phyloP scores from a whole-genome alignment of 1,140 invertebrate genomes.

The Portunus trituberculatus region DNA sequence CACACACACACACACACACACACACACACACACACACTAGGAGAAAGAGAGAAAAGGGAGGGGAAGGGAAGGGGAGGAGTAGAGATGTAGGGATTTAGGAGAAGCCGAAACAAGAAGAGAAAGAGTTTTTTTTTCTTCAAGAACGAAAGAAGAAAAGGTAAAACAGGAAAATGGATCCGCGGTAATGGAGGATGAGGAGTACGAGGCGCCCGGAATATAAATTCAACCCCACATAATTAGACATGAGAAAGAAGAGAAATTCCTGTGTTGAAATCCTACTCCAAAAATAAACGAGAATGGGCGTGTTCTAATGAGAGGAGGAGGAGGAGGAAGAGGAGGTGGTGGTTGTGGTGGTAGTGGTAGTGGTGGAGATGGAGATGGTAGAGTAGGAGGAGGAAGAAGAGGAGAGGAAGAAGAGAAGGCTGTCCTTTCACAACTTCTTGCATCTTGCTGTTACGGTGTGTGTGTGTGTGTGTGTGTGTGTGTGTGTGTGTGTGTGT shows the following conservation, averaged over 20 bases:
- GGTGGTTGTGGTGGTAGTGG: neutral
- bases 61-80: neutral
- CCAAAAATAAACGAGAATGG: constrained; percentile 35
- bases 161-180: constrained; percentile 11
- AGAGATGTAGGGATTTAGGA: neutral
- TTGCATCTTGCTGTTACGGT: no score
- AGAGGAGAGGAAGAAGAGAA: neutral
- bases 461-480: no score
- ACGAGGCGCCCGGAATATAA: neutral
- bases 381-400: neutral
- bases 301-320: constrained; percentile 48
- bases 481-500: no score
- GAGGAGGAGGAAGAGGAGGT: neutral
- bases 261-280: constrained; percentile 46
- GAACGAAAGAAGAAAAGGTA: neutral
- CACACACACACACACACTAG: constrained; percentile 34
- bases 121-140: neutral
- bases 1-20: constrained; percentile 47
- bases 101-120: neutral
- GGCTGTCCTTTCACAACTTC: neutral
- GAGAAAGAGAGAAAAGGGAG: neutral
- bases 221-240: constrained; percentile 24
- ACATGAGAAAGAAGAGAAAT: constrained; percentile 35
- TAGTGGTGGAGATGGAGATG: neutral
- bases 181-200: constrained; percentile 33